Evolutionary conservation across 2,113 vertebrate species (phyloP), one percentile per base, ranked within the genome.

Genomic region (Sorex fumeus): DNA sequence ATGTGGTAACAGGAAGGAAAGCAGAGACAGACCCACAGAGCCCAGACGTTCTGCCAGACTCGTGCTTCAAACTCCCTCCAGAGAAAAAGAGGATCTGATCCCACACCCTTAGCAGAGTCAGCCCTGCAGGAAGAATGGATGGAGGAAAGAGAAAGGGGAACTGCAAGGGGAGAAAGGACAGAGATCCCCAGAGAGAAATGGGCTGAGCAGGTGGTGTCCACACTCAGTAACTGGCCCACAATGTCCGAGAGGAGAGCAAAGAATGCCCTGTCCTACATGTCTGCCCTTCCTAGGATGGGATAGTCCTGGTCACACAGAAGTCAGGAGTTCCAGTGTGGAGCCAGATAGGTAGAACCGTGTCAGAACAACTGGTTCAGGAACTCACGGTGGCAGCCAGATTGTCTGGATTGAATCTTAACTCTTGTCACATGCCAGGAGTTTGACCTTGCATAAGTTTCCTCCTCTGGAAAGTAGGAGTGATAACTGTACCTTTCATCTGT

Each of bases 1-100:
- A 93, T 94, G 82, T 93, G 76, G 25, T 92, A 36, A 87, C 34
- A 90, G 43, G 88, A 67, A 91, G 66, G 40, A 36, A n/a, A 30
- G 28, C 3, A 18, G 18, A 28, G 19, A 60, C 47, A 28, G 19
- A 60, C 47, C 40, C 15, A 77, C 18, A 4, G 8, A 7, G 19
- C n/a, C 23, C 15, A 10, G 32, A 77, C 25, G 23, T 36, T 78
- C 79, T 16, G 8, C 62, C 21, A 60, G 18, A 60, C 18, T 23
- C 21, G 57, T 15, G 18, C 57, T 60, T 19, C 57, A 60, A 60
- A 23, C 93, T 43, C 84, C 69, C 6, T 1, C 78, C 25, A 71
- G 47, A 5, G 12, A 87, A 23, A 11, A 11, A 36, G 15, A 62
- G 34, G 36, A 25, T 47, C 27, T 32, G 66, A 69, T 2, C 0